Base-by-base conservation (phyloP, 2,797 vertebrate genomes). In the Esox lucius region DNA sequence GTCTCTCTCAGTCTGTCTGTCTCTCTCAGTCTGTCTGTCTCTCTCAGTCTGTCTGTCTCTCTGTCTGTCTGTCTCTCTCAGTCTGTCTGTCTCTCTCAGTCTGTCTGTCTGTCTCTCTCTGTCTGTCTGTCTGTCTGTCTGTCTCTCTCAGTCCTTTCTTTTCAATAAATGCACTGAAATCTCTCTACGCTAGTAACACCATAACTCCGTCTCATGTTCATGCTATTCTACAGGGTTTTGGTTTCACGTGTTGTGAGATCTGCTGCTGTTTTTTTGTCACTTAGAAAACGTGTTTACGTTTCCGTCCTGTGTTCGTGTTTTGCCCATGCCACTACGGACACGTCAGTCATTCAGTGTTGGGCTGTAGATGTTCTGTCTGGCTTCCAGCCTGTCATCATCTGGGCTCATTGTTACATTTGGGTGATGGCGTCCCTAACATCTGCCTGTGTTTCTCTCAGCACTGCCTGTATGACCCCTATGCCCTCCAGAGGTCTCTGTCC, bases 401-500 rank as follows among this genome's bases (percentile, higher is more conserved):
- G 4, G 70, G 68, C 68, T 12, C 26, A 28, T 46, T 19, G 49
- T 22, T 72, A 42, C 73, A 31, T 56, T n/a, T 77, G 26, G 56
- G 22, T 1, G 6, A 28, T 65, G 65, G 70, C 76, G 81, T 48
- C 66, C 81, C 24, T 89, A 84, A 84, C 75, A 11, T 13, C 24
- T 77, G 28, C 71, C 79, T 73, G 69, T 72, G 39, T 46, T 35
- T 9, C 83, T 67, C 35, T 17, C 88, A 92, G 92, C 90, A 91
- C 11, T 91, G 91, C 87, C 89, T 87, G 87, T 90, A 89, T 84
- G 91, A 93, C 73, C 91, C 90, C 0, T 91, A 59, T 81, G 73
- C 91, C 73, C 89, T 88, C 85, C 91, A 92, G 90, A 87, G 86
- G 84, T 91, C 90, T 68, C 83, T 92, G 71, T 91, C 90, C 83